These are phyloP conservation scores for Craniophora ligustri DNA, from an alignment of 2,888 invertebrate genomes.

Conservation along the genomic window DNA sequence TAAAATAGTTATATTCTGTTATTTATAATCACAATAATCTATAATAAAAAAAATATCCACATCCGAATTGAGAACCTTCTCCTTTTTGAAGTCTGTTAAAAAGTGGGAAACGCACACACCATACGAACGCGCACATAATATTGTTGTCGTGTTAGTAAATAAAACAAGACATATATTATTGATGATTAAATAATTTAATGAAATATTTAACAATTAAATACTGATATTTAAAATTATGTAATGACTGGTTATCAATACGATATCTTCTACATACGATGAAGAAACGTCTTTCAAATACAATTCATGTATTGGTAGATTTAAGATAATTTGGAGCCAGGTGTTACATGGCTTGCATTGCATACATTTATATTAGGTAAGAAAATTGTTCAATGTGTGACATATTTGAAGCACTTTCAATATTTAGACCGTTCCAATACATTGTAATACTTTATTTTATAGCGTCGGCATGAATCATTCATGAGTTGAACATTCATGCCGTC, in stretches of 20 bases:
- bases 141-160: not conserved
- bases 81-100: no score
- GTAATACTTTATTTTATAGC: not conserved
- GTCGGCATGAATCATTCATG: no score
- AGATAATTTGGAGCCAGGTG: slow-evolving; percentile 20
- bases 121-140: no score
- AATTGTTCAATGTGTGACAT: slow-evolving; percentile 10
- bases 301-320: slow-evolving; percentile 33
- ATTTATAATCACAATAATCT: no score
- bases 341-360: slow-evolving; percentile 1
- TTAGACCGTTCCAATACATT: slow-evolving; percentile 34
- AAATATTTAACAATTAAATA: slow-evolving; percentile 82
- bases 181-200: slow-evolving; percentile 85
- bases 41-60: no score
- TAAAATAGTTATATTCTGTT: no score
- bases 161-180: slow-evolving; percentile 27
- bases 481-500: not conserved
- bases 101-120: no score
- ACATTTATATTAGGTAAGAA: not conserved
- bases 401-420: slow-evolving; percentile 20
- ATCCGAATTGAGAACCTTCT: no score
- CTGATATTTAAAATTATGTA: slow-evolving; percentile 73
- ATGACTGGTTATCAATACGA: slow-evolving; percentile 62
- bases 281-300: slow-evolving; percentile 56
- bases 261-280: slow-evolving; percentile 78